These are phyloP conservation scores for Brachylomia viminalis DNA, from an alignment of 2,888 invertebrate species.

Conservation along the genomic window DNA sequence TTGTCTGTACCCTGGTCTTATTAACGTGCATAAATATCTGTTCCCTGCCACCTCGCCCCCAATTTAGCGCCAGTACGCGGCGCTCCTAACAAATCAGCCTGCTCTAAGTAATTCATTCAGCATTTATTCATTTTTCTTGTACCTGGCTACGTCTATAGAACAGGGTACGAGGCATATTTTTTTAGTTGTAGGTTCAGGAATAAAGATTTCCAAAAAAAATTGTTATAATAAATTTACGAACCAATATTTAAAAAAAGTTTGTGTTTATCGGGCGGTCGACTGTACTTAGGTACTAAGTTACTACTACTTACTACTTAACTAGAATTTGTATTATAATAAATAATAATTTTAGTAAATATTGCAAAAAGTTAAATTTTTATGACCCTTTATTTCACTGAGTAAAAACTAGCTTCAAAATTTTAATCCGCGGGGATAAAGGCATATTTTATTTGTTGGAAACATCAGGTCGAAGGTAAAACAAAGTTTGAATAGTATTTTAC, in stretches of 20 bases:
- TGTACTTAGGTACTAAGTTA: neutral
- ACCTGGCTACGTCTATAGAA: constrained; percentile 9
- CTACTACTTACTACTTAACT: neutral
- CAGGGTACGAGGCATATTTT: constrained; percentile 1
- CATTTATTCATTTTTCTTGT: constrained; percentile 52
- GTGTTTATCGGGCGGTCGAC: neutral
- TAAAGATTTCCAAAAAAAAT: neutral
- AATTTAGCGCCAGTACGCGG: constrained; percentile 77
- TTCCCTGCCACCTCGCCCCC: constrained; percentile 77
- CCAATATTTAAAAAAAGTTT: neutral
- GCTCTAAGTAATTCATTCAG: constrained; percentile 64
- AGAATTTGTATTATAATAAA: neutral
- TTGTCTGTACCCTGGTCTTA: constrained; percentile 83
- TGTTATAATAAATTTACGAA: too few species aligned
- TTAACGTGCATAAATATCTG: constrained; percentile 89
- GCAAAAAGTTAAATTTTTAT: neutral
- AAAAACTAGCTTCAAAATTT: constrained; percentile 20
- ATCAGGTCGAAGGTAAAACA: constrained; percentile 71
- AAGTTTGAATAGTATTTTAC: constrained; percentile 82
- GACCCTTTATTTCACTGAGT: neutral
- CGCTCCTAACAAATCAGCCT: constrained; percentile 82
- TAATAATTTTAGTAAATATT: neutral
- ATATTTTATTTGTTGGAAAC: constrained; percentile 67
- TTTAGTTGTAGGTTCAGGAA: neutral
- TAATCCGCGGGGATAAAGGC: constrained; percentile 21